Percentiles rank a stretch among this genome's conserved stretches.
Evolutionary conservation across 2,113 vertebrate genomes (phyloP).

Genomic region (Embiotoca jacksoni): DNA sequence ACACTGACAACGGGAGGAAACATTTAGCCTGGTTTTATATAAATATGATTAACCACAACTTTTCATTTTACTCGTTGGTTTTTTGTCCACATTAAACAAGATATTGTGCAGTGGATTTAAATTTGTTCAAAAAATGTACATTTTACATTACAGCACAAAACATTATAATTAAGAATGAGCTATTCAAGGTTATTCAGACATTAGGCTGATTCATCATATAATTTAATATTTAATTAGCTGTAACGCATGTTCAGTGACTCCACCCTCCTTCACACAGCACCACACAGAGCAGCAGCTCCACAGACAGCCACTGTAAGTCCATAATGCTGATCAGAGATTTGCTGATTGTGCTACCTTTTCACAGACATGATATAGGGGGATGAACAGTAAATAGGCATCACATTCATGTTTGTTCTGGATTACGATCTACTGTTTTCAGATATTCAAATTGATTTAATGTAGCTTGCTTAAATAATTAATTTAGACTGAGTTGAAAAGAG

Average conservation of each 20-base stretch:
- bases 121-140: no score
- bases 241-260: constrained; percentile 2
- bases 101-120: no score
- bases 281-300: constrained; percentile 52
- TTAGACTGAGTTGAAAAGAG: neutral
- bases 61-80: no score
- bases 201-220: neutral
- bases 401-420: constrained; percentile 2
- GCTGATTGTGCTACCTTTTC: constrained; percentile 88
- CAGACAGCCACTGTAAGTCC: constrained; percentile 76
- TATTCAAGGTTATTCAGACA: neutral
- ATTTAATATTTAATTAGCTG: constrained; percentile 17
- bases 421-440: constrained; percentile 10
- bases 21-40: no score
- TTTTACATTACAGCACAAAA: no score
- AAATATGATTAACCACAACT: no score
- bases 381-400: constrained; percentile 84
- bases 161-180: neutral
- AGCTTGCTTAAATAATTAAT: constrained; percentile 28
- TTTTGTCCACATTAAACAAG: no score
- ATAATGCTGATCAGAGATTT: constrained; percentile 86
- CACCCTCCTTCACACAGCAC: constrained; percentile 15
- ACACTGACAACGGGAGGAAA: no score
- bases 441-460: constrained; percentile 24
- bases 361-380: constrained; percentile 81